Percentiles rank a stretch among this genome's conserved stretches.
phyloP scores from a whole-genome alignment of 2,113 vertebrate species.

The Notechis scutatus region DNA sequence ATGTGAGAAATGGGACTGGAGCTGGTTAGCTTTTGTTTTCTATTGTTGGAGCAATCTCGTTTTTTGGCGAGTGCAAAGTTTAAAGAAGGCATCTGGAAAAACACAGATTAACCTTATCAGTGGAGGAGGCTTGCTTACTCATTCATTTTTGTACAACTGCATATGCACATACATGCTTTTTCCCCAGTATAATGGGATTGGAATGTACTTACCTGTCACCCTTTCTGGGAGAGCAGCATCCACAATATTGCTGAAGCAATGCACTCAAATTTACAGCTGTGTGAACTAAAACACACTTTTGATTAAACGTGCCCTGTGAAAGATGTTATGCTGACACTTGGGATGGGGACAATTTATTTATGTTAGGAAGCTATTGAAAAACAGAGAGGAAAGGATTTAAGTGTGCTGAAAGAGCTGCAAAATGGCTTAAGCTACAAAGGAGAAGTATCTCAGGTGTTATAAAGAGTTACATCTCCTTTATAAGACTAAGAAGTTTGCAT shows the following conservation, averaged over 20 bases:
- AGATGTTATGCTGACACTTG: too few species aligned
- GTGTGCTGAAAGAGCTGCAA: background rate
- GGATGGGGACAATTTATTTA: conserved; percentile 20
- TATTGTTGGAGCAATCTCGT: conserved; percentile 20
- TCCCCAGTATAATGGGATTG: conserved; percentile 4
- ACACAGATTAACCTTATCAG: conserved; percentile 38
- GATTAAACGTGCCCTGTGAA: conserved; percentile 30
- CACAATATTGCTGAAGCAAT: background rate
- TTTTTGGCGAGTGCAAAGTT: conserved; percentile 46
- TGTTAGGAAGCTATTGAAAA: conserved; percentile 2
- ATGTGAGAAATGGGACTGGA: conserved; percentile 25
- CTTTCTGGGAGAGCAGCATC: background rate
- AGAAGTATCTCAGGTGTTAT: background rate
- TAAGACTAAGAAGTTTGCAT: background rate
- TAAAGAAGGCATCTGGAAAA: conserved; percentile 26
- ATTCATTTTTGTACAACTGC: conserved; percentile 32
- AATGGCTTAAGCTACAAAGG: background rate
- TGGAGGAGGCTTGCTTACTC: conserved; percentile 24
- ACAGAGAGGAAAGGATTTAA: background rate
- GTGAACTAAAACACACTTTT: conserved; percentile 40
- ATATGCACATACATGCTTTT: conserved; percentile 21
- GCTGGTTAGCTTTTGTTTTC: conserved; percentile 23
- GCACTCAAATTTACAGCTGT: conserved; percentile 40
- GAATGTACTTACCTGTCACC: conserved; percentile 33
- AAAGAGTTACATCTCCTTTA: background rate